Percentiles rank a stretch among this genome's conserved stretches.
These are phyloP conservation scores for Yponomeuta cagnagella DNA, from an alignment of 2,888 invertebrate genomes.

Conservation along the genomic window DNA sequence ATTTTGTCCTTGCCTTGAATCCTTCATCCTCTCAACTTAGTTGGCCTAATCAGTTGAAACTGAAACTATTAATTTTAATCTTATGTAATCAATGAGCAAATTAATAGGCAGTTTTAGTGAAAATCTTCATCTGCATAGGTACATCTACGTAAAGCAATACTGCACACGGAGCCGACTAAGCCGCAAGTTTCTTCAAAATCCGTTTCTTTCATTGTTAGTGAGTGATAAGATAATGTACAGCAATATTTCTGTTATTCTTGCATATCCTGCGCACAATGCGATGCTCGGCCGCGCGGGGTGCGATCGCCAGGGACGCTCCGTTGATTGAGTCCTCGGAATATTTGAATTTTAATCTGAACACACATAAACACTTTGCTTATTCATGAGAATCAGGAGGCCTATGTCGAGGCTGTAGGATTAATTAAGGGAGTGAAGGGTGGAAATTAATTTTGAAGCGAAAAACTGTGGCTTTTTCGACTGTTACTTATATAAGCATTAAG, in stretches of 20 bases:
- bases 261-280: slow-evolving; percentile 30
- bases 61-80: too few species aligned
- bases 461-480: neutral
- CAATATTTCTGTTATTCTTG: neutral
- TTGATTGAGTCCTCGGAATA: slow-evolving; percentile 77
- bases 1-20: too few species aligned
- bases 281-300: slow-evolving; percentile 34
- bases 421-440: neutral
- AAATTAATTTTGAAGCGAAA: neutral
- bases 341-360: slow-evolving; percentile 74
- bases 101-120: too few species aligned
- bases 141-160: too few species aligned
- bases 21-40: too few species aligned
- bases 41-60: too few species aligned
- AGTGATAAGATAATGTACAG: too few species aligned
- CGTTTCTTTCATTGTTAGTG: too few species aligned
- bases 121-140: too few species aligned
- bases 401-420: slow-evolving; percentile 23
- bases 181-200: too few species aligned
- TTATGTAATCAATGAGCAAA: too few species aligned
- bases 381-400: slow-evolving; percentile 46
- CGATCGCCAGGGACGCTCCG: slow-evolving; percentile 42
- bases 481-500: neutral
- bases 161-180: too few species aligned
- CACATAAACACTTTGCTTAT: slow-evolving; percentile 68